Evolutionary conservation across 2,888 invertebrate genomes (phyloP).

Genomic region (Eulithis testata): DNA sequence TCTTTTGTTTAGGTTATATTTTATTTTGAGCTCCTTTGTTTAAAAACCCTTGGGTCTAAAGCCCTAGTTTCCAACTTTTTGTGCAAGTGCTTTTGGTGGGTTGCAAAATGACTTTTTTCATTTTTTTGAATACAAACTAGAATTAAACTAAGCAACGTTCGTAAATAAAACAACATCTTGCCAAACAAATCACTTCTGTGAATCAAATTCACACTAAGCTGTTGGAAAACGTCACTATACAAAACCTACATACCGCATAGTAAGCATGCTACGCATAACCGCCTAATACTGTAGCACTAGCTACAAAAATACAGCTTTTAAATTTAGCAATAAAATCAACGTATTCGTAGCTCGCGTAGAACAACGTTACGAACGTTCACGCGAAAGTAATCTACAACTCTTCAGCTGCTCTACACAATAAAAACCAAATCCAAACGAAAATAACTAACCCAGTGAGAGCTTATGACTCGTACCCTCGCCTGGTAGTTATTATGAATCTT

Average conservation of each 20-base stretch:
- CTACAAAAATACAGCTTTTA: slow-evolving; percentile 25
- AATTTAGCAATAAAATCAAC: slow-evolving; percentile 28
- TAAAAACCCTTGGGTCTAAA: no score
- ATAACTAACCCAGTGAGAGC: no score
- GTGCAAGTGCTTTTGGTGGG: no score
- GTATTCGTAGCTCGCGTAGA: slow-evolving; percentile 27
- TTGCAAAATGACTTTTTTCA: no score
- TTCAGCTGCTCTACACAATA: slow-evolving; percentile 18
- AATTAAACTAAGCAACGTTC: no score
- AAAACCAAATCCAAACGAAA: slow-evolving; percentile 7
- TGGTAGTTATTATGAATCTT: not conserved
- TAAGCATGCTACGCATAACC: not conserved
- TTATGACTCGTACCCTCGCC: not conserved
- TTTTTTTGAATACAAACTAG: no score
- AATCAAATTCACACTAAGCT: not conserved
- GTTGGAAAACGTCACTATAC: not conserved
- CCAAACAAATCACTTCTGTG: no score
- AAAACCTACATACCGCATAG: not conserved
- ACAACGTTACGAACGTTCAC: slow-evolving; percentile 12
- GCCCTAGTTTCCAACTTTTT: no score
- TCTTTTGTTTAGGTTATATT: slow-evolving; percentile 37
- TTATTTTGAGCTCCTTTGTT: slow-evolving; percentile 14
- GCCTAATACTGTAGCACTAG: slow-evolving; percentile 15
- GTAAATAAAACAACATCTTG: no score
- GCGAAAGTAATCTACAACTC: slow-evolving; percentile 25